phyloP scores from a whole-genome alignment of 2,797 vertebrate species.

The Microcaecilia unicolor region DNA sequence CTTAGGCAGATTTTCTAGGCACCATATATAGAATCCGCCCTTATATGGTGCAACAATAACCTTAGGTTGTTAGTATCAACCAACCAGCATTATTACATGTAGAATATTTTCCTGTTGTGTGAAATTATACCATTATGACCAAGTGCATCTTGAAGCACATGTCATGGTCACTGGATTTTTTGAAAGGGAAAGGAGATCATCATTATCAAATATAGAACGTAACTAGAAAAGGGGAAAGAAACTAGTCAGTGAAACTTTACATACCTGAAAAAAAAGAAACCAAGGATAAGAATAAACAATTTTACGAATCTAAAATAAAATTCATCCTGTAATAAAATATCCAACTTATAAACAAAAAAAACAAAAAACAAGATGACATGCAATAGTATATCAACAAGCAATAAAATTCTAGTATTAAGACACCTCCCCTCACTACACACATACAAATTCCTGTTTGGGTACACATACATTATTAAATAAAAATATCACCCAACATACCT shows the following conservation, averaged over 20 bases:
- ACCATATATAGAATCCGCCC: too few species aligned
- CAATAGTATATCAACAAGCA: neutral
- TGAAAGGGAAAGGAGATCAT: constrained; percentile 13
- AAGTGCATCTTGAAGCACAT: constrained; percentile 1
- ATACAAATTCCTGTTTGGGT: too few species aligned
- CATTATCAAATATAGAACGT: constrained; percentile 44
- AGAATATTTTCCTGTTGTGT: constrained; percentile 20
- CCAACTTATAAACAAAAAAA: neutral
- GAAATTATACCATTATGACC: constrained; percentile 9
- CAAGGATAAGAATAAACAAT: constrained; percentile 53
- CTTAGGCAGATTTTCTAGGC: too few species aligned
- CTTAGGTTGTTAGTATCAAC: constrained; percentile 26
- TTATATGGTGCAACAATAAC: constrained; percentile 28
- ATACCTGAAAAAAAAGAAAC: constrained; percentile 71
- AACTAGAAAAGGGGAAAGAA: constrained; percentile 46
- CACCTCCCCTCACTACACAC: too few species aligned
- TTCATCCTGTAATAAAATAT: constrained; percentile 9
- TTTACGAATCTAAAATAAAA: constrained; percentile 31
- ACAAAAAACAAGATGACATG: too few species aligned
- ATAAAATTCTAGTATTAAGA: neutral
- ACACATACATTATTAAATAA: too few species aligned
- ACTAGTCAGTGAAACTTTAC: constrained; percentile 60
- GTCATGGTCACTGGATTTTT: constrained; percentile 25
- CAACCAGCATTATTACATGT: constrained; percentile 20
- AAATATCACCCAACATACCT: neutral